These are phyloP conservation scores for Hirtodrosophila histrioides DNA, from an alignment of 2,888 invertebrate genomes.

Conservation along the genomic window DNA sequence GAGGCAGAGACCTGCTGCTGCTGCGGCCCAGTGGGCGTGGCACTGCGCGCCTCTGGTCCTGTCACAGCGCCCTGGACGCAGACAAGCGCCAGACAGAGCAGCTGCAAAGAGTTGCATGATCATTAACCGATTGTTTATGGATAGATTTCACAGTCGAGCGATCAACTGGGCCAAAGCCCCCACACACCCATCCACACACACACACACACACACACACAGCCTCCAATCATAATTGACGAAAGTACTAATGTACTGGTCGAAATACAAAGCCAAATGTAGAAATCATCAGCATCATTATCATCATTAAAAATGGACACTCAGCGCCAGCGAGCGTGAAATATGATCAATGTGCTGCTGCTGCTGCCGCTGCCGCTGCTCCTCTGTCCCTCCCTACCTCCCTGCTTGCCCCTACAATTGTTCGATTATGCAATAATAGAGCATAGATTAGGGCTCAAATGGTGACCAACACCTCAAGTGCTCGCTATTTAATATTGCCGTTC, in stretches of 20 bases:
- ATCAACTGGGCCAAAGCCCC: conserved; percentile 70
- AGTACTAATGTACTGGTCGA: conserved; percentile 48
- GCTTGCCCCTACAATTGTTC: background rate
- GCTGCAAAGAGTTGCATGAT: conserved; percentile 47
- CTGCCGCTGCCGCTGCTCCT: conserved; percentile 1
- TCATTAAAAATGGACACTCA: conserved; percentile 74
- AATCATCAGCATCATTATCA: conserved; percentile 61
- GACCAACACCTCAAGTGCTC: conserved; percentile 41
- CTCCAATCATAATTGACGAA: conserved; percentile 75
- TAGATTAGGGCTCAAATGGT: conserved; percentile 43
- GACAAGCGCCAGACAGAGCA: conserved; percentile 52
- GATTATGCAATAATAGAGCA: conserved; percentile 72
- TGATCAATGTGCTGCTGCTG: conserved; percentile 61
- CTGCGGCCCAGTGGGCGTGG: conserved; percentile 31
- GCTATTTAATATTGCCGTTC: conserved; percentile 6
- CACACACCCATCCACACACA: conserved; percentile 27
- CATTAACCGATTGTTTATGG: conserved; percentile 72
- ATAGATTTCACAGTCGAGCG: conserved; percentile 72
- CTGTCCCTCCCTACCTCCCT: too few species aligned
- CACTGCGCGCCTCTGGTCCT: conserved; percentile 59
- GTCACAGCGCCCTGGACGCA: conserved; percentile 45
- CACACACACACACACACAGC: conserved; percentile 22
- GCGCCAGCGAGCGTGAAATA: conserved; percentile 71
- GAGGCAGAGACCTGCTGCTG: conserved; percentile 42
- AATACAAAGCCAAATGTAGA: conserved; percentile 54